Percentiles rank a stretch among this genome's conserved stretches.
These are phyloP conservation scores for Aphelinus atriplicis DNA, from an alignment of 1,140 invertebrate genomes.

Conservation along the genomic window DNA sequence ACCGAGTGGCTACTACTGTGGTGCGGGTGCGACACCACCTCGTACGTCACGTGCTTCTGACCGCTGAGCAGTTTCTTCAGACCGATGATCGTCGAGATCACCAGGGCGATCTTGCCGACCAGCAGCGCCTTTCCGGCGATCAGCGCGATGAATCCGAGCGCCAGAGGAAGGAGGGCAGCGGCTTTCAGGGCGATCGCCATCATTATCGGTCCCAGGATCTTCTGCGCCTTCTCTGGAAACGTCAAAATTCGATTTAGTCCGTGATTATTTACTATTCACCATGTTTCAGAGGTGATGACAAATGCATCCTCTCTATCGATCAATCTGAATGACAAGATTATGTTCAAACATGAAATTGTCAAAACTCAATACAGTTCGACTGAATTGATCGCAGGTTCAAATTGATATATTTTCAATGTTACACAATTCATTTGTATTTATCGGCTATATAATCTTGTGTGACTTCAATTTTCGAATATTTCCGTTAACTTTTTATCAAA, in stretches of 20 bases:
- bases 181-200: slow-evolving; percentile 80
- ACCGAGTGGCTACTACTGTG: slow-evolving; percentile 72
- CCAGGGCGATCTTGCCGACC: slow-evolving; percentile 84
- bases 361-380: too few relatives aligned
- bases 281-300: too few relatives aligned
- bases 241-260: not conserved
- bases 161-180: slow-evolving; percentile 78
- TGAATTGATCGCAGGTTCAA: too few relatives aligned
- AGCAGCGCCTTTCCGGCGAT: slow-evolving; percentile 86
- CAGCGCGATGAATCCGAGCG: slow-evolving; percentile 81
- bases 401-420: too few relatives aligned
- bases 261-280: too few relatives aligned
- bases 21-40: slow-evolving; percentile 84
- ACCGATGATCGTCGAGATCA: slow-evolving; percentile 83
- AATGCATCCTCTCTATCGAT: too few relatives aligned
- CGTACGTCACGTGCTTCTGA: slow-evolving; percentile 83
- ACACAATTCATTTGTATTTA: too few relatives aligned
- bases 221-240: slow-evolving; percentile 75
- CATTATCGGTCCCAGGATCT: slow-evolving; percentile 80
- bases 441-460: too few relatives aligned
- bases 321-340: too few relatives aligned
- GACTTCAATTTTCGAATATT: too few relatives aligned
- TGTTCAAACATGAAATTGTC: too few relatives aligned
- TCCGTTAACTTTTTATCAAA: too few relatives aligned
- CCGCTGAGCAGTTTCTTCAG: slow-evolving; percentile 79